Evolutionary conservation across 2,888 invertebrate genomes (phyloP).

Genomic region (Biston betularia): DNA sequence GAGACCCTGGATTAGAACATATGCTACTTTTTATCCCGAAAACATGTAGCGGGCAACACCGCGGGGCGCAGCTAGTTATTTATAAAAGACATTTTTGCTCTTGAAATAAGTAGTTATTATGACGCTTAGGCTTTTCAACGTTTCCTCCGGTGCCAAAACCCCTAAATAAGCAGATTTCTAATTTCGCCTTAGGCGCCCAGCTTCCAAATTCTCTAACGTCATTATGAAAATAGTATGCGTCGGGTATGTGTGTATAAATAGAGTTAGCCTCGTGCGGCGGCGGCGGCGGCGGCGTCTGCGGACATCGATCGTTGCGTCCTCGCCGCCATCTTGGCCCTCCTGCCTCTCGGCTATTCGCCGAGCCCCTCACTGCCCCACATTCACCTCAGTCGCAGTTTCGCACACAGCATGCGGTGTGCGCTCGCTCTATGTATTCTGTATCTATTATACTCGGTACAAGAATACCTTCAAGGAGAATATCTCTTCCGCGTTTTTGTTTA

Average conservation of each 20-base stretch:
- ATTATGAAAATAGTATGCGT: constrained; percentile 75
- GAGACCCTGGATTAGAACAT: too few relatives aligned
- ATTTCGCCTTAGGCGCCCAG: constrained; percentile 33
- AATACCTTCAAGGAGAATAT: constrained; percentile 59
- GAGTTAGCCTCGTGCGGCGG: constrained; percentile 77
- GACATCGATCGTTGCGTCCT: constrained; percentile 85
- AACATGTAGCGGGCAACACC: too few relatives aligned
- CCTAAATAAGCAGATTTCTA: constrained; percentile 6
- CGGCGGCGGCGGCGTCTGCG: constrained; percentile 67
- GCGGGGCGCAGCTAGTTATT: too few relatives aligned
- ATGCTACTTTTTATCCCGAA: too few relatives aligned
- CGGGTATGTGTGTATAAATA: constrained; percentile 72
- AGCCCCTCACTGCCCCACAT: constrained; percentile 84
- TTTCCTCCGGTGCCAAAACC: background rate
- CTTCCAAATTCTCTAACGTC: constrained; percentile 58
- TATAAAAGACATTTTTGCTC: too few relatives aligned
- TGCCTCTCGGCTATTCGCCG: constrained; percentile 77
- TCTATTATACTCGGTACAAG: constrained; percentile 49
- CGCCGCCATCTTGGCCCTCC: constrained; percentile 85
- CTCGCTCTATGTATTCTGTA: constrained; percentile 39
- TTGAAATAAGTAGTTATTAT: too few relatives aligned
- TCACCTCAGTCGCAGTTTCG: constrained; percentile 79
- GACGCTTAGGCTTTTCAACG: background rate
- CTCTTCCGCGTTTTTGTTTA: constrained; percentile 49
- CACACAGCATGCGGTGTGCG: constrained; percentile 62